These are phyloP conservation scores for Scartelaos histophorus DNA, from an alignment of 2,113 vertebrate genomes.

Conservation along the genomic window DNA sequence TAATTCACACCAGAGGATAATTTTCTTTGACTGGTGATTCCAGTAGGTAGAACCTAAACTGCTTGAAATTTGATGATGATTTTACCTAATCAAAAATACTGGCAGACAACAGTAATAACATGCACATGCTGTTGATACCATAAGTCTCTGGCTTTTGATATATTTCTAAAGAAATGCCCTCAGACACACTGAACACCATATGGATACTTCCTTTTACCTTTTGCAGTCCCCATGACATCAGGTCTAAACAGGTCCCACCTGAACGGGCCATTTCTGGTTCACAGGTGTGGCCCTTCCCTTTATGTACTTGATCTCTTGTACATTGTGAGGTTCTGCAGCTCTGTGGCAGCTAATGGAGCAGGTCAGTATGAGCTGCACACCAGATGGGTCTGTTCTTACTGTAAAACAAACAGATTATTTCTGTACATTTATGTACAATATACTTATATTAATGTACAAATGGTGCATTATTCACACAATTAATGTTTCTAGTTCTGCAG, in stretches of 20 bases:
- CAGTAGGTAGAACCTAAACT: background rate
- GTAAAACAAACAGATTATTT: slow-evolving; percentile 29
- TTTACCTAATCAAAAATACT: background rate
- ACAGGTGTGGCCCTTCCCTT: slow-evolving; percentile 67
- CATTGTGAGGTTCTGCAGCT: slow-evolving; percentile 37
- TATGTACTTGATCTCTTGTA: slow-evolving; percentile 47
- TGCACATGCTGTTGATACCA: slow-evolving; percentile 13
- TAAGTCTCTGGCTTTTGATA: slow-evolving; percentile 23
- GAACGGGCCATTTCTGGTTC: slow-evolving; percentile 62
- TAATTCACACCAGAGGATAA: background rate
- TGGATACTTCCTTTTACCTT: slow-evolving; percentile 50
- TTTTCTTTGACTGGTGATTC: background rate
- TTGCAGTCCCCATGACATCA: slow-evolving; percentile 66
- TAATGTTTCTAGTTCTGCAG: slow-evolving; percentile 14
- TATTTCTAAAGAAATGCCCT: slow-evolving; percentile 41
- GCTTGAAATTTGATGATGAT: background rate
- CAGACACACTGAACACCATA: slow-evolving; percentile 52
- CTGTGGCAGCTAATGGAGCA: slow-evolving; percentile 57
- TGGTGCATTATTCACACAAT: background rate
- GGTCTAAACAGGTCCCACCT: slow-evolving; percentile 76
- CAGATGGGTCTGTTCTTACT: slow-evolving; percentile 69
- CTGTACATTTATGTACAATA: slow-evolving; percentile 9
- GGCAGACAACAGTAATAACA: slow-evolving; percentile 1
- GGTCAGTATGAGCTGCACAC: slow-evolving; percentile 63
- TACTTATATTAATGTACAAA: slow-evolving; percentile 5